Conservation (phyloP, 2,888 invertebrate species). For the Mystacides longicornis region DNA sequence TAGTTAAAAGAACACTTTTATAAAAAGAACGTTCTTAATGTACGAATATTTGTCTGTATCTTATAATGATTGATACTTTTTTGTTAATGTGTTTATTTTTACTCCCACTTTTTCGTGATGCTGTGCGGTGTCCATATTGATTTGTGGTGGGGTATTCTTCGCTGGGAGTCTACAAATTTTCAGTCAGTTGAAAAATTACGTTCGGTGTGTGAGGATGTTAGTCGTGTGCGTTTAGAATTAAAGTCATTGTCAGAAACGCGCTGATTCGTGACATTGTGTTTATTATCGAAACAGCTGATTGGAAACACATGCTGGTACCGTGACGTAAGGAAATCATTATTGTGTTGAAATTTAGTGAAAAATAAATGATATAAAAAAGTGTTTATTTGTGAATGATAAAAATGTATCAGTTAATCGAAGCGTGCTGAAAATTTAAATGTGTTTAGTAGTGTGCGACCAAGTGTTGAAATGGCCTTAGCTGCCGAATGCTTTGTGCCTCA, state of each 20-base stretch:
- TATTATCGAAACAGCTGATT: constrained; percentile 21
- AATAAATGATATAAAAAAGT: not conserved
- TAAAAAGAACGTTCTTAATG: not conserved
- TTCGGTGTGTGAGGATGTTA: constrained; percentile 5
- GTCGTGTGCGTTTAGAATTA: not conserved
- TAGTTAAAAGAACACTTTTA: not conserved
- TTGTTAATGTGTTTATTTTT: not conserved
- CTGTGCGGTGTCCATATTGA: not conserved
- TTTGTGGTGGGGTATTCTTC: constrained; percentile 12
- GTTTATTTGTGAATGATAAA: not conserved
- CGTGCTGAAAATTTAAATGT: no score
- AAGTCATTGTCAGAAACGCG: constrained; percentile 4
- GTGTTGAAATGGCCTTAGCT: constrained; percentile 30
- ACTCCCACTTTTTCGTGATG: not conserved
- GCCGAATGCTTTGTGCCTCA: constrained; percentile 36
- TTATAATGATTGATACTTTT: not conserved
- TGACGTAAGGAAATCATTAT: constrained; percentile 16
- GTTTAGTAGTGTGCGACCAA: not conserved
- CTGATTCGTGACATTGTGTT: constrained; percentile 16
- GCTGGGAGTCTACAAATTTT: constrained; percentile 27
- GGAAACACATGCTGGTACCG: constrained; percentile 16
- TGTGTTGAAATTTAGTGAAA: not conserved
- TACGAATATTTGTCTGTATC: not conserved
- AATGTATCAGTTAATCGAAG: not conserved
- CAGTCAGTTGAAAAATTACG: constrained; percentile 19